Conservation (phyloP, 1,140 invertebrate species). For the Ectropis grisescens region DNA sequence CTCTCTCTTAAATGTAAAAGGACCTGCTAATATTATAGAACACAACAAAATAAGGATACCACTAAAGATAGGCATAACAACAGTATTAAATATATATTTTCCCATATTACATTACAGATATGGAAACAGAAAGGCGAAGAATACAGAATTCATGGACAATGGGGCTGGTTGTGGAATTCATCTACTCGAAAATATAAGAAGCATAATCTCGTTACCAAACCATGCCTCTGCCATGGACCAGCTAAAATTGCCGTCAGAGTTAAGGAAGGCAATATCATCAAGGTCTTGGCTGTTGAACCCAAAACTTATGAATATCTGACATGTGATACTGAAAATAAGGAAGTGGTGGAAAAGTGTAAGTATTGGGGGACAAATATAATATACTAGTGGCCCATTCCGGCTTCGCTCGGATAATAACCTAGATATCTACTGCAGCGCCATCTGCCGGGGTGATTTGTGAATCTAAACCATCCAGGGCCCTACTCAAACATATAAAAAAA, state of each 20-base stretch:
- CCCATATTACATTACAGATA: too few relatives aligned
- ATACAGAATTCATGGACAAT: conserved; percentile 93
- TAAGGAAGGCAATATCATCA: conserved; percentile 75
- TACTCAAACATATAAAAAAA: too few relatives aligned
- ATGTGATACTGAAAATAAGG: conserved; percentile 52
- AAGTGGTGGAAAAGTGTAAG: conserved; percentile 61
- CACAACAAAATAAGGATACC: too few relatives aligned
- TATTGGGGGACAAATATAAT: conserved; percentile 8
- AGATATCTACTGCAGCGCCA: too few relatives aligned
- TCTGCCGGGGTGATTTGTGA: too few relatives aligned
- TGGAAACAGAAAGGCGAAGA: conserved; percentile 99
- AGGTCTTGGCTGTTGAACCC: conserved; percentile 81
- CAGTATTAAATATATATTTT: too few relatives aligned
- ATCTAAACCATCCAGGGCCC: too few relatives aligned
- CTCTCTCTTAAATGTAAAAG: too few relatives aligned
- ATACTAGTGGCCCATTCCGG: too few relatives aligned
- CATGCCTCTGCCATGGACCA: conserved; percentile 76
- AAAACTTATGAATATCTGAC: conserved; percentile 78
- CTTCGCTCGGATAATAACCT: too few relatives aligned
- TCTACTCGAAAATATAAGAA: conserved; percentile 71
- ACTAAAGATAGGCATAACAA: too few relatives aligned
- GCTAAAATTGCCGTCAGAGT: conserved; percentile 87
- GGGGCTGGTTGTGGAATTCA: conserved; percentile 95
- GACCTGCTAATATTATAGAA: too few relatives aligned
- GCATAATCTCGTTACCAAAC: conserved; percentile 40